These are phyloP conservation scores for Podarcis raffonei DNA, from an alignment of 2,113 vertebrate genomes.

Conservation along the genomic window DNA sequence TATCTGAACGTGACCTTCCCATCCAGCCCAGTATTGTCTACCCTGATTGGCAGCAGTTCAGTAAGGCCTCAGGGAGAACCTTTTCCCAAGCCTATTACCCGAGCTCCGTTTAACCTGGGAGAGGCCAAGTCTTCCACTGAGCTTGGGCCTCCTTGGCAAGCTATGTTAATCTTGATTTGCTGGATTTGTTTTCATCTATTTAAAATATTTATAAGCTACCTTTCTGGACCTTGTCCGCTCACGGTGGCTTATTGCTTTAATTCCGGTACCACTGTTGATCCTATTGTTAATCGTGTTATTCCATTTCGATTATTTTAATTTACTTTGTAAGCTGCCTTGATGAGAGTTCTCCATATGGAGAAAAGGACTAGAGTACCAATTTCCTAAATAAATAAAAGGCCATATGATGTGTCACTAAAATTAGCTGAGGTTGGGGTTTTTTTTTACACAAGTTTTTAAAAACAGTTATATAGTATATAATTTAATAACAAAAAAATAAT, in stretches of 20 bases:
- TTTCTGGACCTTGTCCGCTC: not conserved
- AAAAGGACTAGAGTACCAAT: too few species aligned
- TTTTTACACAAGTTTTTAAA: not conserved
- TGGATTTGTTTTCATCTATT: not conserved
- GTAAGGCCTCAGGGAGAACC: not conserved
- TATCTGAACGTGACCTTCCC: too few species aligned
- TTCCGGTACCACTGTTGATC: too few species aligned
- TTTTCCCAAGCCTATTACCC: not conserved
- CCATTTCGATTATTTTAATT: not conserved
- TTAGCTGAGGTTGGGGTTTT: too few species aligned
- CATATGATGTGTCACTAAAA: not conserved
- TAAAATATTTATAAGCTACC: not conserved
- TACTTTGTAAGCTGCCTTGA: not conserved
- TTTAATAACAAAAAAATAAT: too few species aligned
- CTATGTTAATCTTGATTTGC: not conserved
- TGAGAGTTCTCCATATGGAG: not conserved
- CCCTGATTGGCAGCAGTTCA: too few species aligned
- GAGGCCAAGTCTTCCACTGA: not conserved
- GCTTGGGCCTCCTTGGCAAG: too few species aligned
- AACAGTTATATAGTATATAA: not conserved
- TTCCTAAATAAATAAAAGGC: not conserved
- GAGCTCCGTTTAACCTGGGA: not conserved
- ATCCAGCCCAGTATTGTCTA: too few species aligned
- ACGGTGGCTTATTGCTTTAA: too few species aligned
- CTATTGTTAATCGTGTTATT: too few species aligned